Evolutionary conservation across 2,888 invertebrate species (phyloP).

Genomic region (Agelastica alni): DNA sequence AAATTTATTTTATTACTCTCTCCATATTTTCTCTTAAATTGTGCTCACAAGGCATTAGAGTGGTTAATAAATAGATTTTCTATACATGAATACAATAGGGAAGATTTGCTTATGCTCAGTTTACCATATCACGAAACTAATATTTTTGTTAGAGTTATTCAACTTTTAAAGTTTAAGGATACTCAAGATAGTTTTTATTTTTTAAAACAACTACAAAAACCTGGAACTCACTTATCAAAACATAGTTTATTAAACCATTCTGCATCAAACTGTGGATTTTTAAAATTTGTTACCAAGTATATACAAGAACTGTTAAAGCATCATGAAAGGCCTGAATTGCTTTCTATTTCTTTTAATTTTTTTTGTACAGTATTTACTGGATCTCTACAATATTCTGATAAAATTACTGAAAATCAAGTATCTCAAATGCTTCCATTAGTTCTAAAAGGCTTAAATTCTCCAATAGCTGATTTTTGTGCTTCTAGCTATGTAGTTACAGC

Average conservation of each 20-base stretch:
- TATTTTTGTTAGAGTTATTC: constrained; percentile 81
- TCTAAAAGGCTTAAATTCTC: constrained; percentile 71
- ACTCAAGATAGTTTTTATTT: constrained; percentile 73
- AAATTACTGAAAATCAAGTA: constrained; percentile 64
- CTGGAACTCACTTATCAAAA: constrained; percentile 75
- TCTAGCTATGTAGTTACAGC: constrained; percentile 75
- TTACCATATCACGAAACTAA: constrained; percentile 93
- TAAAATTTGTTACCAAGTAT: constrained; percentile 66
- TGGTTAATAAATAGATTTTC: constrained; percentile 92
- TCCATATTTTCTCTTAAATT: constrained; percentile 85
- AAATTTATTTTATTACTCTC: constrained; percentile 81
- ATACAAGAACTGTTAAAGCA: constrained; percentile 64
- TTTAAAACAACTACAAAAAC: constrained; percentile 73
- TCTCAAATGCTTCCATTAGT: constrained; percentile 72
- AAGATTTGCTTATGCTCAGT: constrained; percentile 77
- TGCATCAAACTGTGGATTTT: constrained; percentile 64
- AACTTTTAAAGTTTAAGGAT: constrained; percentile 70
- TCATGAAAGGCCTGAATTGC: constrained; percentile 63
- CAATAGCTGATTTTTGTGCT: constrained; percentile 71
- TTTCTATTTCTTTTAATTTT: constrained; percentile 78
- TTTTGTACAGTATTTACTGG: constrained; percentile 78
- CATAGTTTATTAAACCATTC: constrained; percentile 74
- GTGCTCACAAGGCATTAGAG: constrained; percentile 89
- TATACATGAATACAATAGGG: constrained; percentile 86
- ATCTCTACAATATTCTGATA: constrained; percentile 63